Evolutionary conservation across 2,888 invertebrate species (phyloP).

Genomic region (Agriotes lineatus): DNA sequence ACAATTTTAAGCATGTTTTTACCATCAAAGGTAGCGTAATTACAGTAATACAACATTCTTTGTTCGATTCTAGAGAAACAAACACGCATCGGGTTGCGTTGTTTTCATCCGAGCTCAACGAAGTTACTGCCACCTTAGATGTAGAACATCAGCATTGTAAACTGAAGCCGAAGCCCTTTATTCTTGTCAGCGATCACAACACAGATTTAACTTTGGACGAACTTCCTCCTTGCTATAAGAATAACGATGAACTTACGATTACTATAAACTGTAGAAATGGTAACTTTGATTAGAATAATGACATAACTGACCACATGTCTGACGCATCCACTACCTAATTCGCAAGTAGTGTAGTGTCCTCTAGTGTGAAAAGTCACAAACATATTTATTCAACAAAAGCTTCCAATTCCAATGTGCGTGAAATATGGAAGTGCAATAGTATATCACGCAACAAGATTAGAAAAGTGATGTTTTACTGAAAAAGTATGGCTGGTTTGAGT

Average conservation of each 20-base stretch:
- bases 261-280: too few species aligned
- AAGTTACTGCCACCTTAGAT: background rate
- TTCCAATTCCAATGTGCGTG: too few species aligned
- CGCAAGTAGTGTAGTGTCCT: too few species aligned
- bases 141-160: conserved; percentile 29
- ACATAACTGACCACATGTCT: too few species aligned
- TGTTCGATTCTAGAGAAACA: background rate
- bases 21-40: conserved; percentile 14
- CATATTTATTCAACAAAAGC: too few species aligned
- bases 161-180: conserved; percentile 17
- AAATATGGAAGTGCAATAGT: too few species aligned
- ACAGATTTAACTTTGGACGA: conserved; percentile 12
- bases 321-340: too few species aligned
- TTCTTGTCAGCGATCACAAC: conserved; percentile 17
- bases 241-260: conserved; percentile 13
- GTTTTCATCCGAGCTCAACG: conserved; percentile 12
- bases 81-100: conserved; percentile 10
- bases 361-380: too few species aligned
- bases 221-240: conserved; percentile 24
- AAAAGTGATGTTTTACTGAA: too few species aligned
- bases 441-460: too few species aligned
- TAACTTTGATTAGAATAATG: too few species aligned
- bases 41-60: conserved; percentile 18
- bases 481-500: too few species aligned
- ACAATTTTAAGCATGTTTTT: conserved; percentile 23